Percentiles rank a stretch among this genome's conserved stretches.
Conservation (phyloP, 2,797 vertebrate species). For the Vespertilio murinus region DNA sequence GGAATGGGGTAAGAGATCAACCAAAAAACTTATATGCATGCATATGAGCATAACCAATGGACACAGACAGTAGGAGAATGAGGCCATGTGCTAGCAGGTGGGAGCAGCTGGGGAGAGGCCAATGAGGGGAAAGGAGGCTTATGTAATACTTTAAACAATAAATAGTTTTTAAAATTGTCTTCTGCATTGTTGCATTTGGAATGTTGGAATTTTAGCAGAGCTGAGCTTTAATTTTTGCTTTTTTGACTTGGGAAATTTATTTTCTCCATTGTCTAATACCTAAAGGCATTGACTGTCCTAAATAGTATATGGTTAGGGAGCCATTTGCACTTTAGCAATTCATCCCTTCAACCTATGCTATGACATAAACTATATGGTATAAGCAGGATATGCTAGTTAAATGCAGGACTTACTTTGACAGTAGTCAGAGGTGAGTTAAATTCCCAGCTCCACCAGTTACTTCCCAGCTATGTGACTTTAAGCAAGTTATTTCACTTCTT, state of each 20-base stretch:
- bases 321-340: background rate
- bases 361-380: background rate
- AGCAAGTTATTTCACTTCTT: slow-evolving; percentile 32
- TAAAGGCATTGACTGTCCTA: background rate
- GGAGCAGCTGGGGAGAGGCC: no score
- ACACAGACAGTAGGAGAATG: no score
- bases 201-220: background rate
- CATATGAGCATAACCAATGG: no score
- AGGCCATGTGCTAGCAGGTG: no score
- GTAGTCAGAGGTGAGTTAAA: background rate
- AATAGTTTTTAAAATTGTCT: background rate
- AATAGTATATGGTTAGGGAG: background rate
- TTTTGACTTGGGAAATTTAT: slow-evolving; percentile 1
- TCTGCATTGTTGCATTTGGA: background rate
- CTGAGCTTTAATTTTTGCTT: background rate
- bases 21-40: no score
- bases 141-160: no score
- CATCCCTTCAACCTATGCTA: background rate
- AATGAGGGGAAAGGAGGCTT: no score
- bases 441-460: background rate
- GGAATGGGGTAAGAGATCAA: no score
- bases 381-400: background rate
- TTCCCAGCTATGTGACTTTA: slow-evolving; percentile 10
- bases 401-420: background rate
- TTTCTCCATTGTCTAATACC: slow-evolving; percentile 12